Evolutionary conservation across 2,113 vertebrate species (phyloP), one percentile per base, ranked within the genome.

Genomic region (Mus spicilegus): DNA sequence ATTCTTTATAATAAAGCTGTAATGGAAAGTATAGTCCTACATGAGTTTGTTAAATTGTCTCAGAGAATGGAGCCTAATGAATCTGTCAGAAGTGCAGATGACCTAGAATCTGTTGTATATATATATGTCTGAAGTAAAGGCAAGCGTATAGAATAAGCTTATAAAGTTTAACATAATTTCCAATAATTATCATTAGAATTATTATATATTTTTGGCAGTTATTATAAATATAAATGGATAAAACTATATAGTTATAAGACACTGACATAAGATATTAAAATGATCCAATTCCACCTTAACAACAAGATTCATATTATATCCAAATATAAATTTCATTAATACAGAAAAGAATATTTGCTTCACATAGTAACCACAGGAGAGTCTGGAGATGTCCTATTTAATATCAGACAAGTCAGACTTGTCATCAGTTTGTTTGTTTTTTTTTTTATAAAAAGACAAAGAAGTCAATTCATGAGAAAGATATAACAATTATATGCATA

Each of bases 391-490:
- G 5, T 42, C 14, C 92, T 75, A 39, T 24, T 19, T 69, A 85
- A 49, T 10, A 77, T 42, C 46, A 84, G 76, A 84, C 33, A 93
- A 91, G 84, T 58, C 0, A 58, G 39, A 49, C 28, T 84, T 95
- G 65, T 75, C 67, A 69, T 39, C 13, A 93, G 89, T 87, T 75
- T 16, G 42, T 42, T 42, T n/a, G n/a, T 42, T 65, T 4, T 72
- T 85, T 69, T 69, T 69, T 69, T 33, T 33, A 12, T 30, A 80
- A 86, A 30, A n/a, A 89, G 30, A 89, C n/a, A 88, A 96, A 67
- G 85, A 20, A 94, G 67, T 72, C 51, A 87, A 82, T 92, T 36
- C n/a, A 77, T 75, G 39, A 92, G 89, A 10, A 86, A 96, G n/a
- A 77, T n/a, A n/a, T 10, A 92, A 88, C 80, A 91, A 89, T 49